Evolutionary conservation across 2,113 vertebrate species (phyloP), one percentile per base, ranked within the genome.

Genomic region (Paradisaea rubra): DNA sequence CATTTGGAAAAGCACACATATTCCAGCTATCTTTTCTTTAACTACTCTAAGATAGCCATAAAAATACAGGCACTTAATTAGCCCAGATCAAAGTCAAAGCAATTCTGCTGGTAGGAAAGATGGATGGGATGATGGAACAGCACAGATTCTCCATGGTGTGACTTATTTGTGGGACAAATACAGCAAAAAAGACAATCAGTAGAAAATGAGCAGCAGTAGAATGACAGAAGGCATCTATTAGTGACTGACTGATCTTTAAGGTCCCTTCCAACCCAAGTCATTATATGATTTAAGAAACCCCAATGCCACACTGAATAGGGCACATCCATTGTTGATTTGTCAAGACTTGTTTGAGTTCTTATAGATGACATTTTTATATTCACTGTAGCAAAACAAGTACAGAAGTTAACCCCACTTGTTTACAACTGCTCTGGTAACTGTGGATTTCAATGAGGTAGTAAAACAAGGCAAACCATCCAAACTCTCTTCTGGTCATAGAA

Each of bases 61-160:
- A 78, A 93, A 92, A 95, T 84, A 95, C 12, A 28, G 63, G 71
- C 76, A 90, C 37, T 93, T 94, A 86, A 90, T 93, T 91, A 96
- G 80, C 53, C 47, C 93, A 89, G 80, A 94, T 94, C 93, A 90
- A 96, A 96, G 76, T 59, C 88, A 91, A 53, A 72, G 53, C 74
- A 85, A 60, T 95, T 86, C 79, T 70, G 65, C 80, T 61, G 66
- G 45, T 20, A 80, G 66, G 69, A 81, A 84, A 78, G 90, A 84
- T 65, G 39, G 86, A 89, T 41, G 9, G 37, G 92, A 91, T 50
- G 93, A 78, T 66, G 76, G 65, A 79, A 57, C 41, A 61, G 69
- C 64, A 82, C 49, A 84, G 65, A 89, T 73, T 79, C 76, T 76
- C 71, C 47, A 56, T 8, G 31, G 15, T 7, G 39, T 81, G 47